Conservation (phyloP, 1,140 invertebrate genomes). For the Dinothrombium tinctorium region DNA sequence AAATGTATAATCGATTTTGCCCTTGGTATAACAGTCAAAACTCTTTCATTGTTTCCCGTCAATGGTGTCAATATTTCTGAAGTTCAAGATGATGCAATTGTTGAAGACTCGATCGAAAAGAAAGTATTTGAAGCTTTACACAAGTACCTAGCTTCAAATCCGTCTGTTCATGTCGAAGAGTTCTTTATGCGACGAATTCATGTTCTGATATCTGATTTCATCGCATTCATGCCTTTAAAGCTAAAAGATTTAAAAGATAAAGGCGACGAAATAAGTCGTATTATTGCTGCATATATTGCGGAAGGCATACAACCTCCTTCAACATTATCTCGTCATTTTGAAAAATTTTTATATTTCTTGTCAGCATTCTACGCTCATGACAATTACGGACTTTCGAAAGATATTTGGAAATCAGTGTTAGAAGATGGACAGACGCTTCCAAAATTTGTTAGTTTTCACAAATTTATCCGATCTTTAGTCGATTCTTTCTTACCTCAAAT, state of each 20-base stretch:
- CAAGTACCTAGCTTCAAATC: conserved; percentile 39
- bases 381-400: conserved; percentile 1
- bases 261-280: conserved; percentile 66
- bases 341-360: conserved; percentile 45
- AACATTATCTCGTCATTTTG: conserved; percentile 50
- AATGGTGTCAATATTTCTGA: conserved; percentile 25
- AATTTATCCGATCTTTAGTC: conserved; percentile 9
- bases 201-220: conserved; percentile 67
- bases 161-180: conserved; percentile 19
- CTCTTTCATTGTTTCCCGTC: conserved; percentile 28
- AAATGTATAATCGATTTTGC: conserved; percentile 49
- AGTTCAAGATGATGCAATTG: conserved; percentile 41
- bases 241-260: conserved; percentile 49
- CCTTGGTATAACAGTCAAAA: conserved; percentile 51
- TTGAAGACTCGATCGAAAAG: conserved; percentile 47
- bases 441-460: conserved; percentile 4
- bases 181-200: conserved; percentile 66
- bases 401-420: conserved; percentile 2
- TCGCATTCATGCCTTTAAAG: conserved; percentile 73
- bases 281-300: conserved; percentile 42
- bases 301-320: conserved; percentile 55
- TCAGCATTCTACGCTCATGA: conserved; percentile 9
- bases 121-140: conserved; percentile 55
- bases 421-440: background rate
- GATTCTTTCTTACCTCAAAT: conserved; percentile 9